Evolutionary conservation across 2,888 invertebrate genomes (phyloP).

Genomic region (Caenorhabditis angaria): DNA sequence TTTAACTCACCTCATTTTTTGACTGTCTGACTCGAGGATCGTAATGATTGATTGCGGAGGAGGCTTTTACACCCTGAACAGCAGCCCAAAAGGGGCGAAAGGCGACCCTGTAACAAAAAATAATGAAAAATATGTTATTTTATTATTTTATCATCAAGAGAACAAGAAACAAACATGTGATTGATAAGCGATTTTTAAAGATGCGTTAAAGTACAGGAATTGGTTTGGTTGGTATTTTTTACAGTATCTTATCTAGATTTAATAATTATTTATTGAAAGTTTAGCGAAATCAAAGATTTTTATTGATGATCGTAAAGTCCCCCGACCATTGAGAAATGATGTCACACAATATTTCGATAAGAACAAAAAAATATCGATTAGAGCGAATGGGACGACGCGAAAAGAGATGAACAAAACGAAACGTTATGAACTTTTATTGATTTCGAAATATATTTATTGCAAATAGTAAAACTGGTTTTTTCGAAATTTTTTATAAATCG

Average conservation of each 20-base stretch:
- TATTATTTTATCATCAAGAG: not conserved
- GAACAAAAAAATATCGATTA: not conserved
- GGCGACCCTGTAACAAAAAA: not conserved
- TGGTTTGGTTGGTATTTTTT: not conserved
- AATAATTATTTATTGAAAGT: too few relatives aligned
- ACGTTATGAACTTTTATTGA: not conserved
- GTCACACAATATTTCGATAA: not conserved
- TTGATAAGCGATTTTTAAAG: not conserved
- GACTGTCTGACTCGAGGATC: not conserved
- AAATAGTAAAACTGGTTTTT: too few relatives aligned
- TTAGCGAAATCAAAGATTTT: too few relatives aligned
- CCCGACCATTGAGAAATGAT: too few relatives aligned
- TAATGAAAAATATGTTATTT: not conserved
- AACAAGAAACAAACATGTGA: not conserved
- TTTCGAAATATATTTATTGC: not conserved
- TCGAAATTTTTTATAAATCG: too few relatives aligned
- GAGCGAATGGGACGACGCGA: too few relatives aligned
- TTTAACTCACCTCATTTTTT: not conserved
- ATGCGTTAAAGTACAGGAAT: not conserved
- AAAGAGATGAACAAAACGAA: conserved; percentile 7
- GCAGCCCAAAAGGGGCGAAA: not conserved
- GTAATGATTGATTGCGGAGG: too few relatives aligned
- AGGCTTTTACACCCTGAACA: not conserved
- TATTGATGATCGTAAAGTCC: not conserved
- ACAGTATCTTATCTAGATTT: too few relatives aligned